Conservation (phyloP, 2,797 vertebrate species). For the Oreochromis mossambicus region DNA sequence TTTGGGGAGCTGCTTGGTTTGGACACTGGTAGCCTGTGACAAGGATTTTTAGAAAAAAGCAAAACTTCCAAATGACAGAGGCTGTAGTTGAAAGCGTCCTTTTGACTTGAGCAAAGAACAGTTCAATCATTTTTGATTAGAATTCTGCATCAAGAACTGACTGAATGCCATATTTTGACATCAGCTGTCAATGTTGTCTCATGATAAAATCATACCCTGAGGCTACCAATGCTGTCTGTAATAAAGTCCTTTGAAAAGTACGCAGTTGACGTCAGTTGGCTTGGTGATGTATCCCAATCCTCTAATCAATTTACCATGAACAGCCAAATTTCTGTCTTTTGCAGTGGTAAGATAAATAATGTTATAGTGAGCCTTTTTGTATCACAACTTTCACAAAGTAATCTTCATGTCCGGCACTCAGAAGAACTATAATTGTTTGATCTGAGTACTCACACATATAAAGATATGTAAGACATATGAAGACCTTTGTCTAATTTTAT, state of each 20-base stretch:
- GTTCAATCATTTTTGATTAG: slow-evolving; percentile 33
- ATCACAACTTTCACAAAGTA: background rate
- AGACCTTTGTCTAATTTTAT: background rate
- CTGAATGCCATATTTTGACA: slow-evolving; percentile 36
- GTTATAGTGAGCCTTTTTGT: background rate
- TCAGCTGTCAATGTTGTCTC: slow-evolving; percentile 49
- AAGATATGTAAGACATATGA: background rate
- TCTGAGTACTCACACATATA: background rate
- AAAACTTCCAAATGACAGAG: background rate
- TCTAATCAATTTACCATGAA: slow-evolving; percentile 28
- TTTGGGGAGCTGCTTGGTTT: background rate
- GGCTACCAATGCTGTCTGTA: slow-evolving; percentile 36
- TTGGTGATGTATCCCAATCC: slow-evolving; percentile 20
- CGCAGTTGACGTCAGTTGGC: background rate
- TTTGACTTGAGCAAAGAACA: slow-evolving; percentile 40
- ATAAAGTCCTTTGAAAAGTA: slow-evolving; percentile 41
- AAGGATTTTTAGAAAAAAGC: background rate
- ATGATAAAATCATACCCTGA: slow-evolving; percentile 36
- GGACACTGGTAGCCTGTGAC: background rate
- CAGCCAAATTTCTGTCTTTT: background rate
- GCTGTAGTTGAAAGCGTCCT: slow-evolving; percentile 36
- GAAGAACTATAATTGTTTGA: background rate
- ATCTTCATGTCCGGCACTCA: background rate
- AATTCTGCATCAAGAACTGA: slow-evolving; percentile 20
- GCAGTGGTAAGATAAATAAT: background rate